These are phyloP conservation scores for Forbesichthys papilliferus DNA, from an alignment of 2,113 vertebrate species.

Conservation along the genomic window DNA sequence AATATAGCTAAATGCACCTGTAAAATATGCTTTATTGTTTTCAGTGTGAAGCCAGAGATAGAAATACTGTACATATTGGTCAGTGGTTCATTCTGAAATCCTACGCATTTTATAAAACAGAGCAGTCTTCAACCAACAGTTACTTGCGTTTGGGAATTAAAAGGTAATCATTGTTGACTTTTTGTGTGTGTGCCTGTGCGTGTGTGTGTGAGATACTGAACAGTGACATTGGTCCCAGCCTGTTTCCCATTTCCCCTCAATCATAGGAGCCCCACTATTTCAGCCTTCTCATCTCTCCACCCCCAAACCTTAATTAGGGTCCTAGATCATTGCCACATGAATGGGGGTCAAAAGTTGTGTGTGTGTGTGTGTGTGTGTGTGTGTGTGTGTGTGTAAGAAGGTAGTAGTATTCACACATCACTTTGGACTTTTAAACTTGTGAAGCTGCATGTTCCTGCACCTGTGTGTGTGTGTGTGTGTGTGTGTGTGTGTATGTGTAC, in stretches of 20 bases:
- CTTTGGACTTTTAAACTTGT: neutral
- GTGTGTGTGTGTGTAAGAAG: neutral
- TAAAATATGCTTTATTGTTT: too few relatives aligned
- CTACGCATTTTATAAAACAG: slow-evolving; percentile 19
- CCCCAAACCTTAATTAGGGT: slow-evolving; percentile 56
- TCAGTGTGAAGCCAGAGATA: slow-evolving; percentile 17
- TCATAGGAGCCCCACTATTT: slow-evolving; percentile 63
- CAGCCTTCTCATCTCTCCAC: slow-evolving; percentile 46
- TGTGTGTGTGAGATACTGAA: slow-evolving; percentile 27
- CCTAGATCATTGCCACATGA: slow-evolving; percentile 71
- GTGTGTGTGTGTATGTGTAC: neutral
- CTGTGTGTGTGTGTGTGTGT: neutral
- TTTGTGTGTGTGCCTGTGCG: slow-evolving; percentile 26
- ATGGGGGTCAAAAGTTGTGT: neutral
- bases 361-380: neutral
- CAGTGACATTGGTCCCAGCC: slow-evolving; percentile 48
- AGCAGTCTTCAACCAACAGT: slow-evolving; percentile 12
- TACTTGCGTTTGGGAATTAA: slow-evolving; percentile 30
- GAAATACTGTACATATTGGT: slow-evolving; percentile 41
- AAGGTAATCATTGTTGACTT: slow-evolving; percentile 31
- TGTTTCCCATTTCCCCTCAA: slow-evolving; percentile 72
- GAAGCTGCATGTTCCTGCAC: neutral
- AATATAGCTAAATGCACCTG: too few relatives aligned
- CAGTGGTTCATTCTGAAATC: slow-evolving; percentile 36
- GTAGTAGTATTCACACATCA: neutral